Base-by-base conservation (phyloP, 2,113 vertebrate species). In the Canis aureus region DNA sequence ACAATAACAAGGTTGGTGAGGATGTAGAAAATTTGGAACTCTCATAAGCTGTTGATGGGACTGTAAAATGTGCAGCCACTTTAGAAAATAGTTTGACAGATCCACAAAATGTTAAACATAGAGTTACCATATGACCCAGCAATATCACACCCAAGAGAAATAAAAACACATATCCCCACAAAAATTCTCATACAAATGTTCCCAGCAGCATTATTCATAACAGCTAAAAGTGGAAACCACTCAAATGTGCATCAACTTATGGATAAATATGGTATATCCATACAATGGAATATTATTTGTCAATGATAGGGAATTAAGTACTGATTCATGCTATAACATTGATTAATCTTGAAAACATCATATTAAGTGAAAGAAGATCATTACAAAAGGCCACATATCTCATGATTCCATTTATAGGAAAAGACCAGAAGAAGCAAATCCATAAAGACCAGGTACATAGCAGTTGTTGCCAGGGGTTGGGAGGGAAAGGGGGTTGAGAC, bases 31-130 rank as follows among this genome's bases (percentile, higher is more conserved):
- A 43, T 53, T 19, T 88, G 43, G 35, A 89, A 89, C 23, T 19
- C 59, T 87, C 51, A 43, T 1, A 87, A 20, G 8, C 35, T 60
- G 67, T 27, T 87, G 25, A 5, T 76, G 11, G n/a, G 6, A 20
- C 38, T 79, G 60, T 38, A 84, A 89, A 97, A 60, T 69, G 27
- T 69, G 15, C 32, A 91, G 10, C 51, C 90, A 49, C 59, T 93
- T 93, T 82, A 20, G 29, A 73, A 93, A 79, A 87, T 11, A 93
- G 60, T 59, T 55, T 91, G 85, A 29, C 0, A 59, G 60, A 83
- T 91, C 55, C 11, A 91, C 7, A 91, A 90, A 93, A 91, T 60
- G 27, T 83, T 96, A 88, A 91, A 93, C 13, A 79, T 80, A 76
- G 8, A 94, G 59, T 67, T 85, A 85, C 49, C 23, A 66, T 11